phyloP scores from a whole-genome alignment of 2,113 vertebrate species.

The Platysternon megacephalum region DNA sequence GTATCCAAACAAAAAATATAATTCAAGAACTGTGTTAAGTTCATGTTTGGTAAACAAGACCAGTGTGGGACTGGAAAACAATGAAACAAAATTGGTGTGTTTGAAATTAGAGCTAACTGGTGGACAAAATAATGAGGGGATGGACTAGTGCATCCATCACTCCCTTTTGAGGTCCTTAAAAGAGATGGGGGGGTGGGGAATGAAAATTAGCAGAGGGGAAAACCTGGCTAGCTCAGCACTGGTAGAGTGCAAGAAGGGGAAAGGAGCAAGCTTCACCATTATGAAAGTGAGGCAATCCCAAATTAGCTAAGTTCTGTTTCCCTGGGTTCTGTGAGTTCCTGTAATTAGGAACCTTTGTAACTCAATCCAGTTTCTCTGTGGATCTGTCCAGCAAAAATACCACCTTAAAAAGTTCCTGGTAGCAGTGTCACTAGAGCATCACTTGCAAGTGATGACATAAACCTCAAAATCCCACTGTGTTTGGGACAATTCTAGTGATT shows the following conservation, averaged over 20 bases:
- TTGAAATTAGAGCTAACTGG: not conserved
- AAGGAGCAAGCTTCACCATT: not conserved
- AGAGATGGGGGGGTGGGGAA: not conserved
- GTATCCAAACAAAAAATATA: not conserved
- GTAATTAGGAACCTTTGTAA: not conserved
- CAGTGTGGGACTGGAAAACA: not conserved
- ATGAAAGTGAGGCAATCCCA: not conserved
- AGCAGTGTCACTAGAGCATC: not conserved
- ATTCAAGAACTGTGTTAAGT: not conserved
- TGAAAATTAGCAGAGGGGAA: not conserved
- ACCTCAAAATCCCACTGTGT: not conserved
- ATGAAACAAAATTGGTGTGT: not conserved
- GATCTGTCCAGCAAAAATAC: not conserved
- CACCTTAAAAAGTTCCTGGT: not conserved
- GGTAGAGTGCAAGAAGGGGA: not conserved
- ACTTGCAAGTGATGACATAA: not conserved
- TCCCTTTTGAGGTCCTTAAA: not conserved
- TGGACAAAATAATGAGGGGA: not conserved
- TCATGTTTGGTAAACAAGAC: not conserved
- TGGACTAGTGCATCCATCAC: not conserved
- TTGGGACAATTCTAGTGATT: not conserved
- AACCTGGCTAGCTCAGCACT: not conserved
- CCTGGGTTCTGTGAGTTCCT: not conserved
- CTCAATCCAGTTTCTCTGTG: not conserved
- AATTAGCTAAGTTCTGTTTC: not conserved